phyloP scores from a whole-genome alignment of 1,140 invertebrate genomes.

The Drosophila burlai region DNA sequence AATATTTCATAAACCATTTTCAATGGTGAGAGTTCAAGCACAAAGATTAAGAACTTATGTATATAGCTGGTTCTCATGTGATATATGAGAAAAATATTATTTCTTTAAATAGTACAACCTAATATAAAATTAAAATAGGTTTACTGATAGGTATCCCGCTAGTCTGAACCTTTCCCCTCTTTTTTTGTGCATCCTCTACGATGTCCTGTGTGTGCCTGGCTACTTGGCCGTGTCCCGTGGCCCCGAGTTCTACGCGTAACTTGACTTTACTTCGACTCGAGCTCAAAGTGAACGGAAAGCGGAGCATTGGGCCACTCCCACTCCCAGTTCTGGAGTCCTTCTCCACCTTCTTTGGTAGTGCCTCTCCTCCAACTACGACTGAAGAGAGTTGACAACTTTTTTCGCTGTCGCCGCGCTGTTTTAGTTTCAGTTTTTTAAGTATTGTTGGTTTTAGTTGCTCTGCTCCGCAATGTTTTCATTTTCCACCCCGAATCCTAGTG shows the following conservation, averaged over 20 bases:
- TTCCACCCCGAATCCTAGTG: slow-evolving; percentile 11
- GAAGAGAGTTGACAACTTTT: slow-evolving; percentile 77
- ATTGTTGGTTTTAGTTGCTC: slow-evolving; percentile 72
- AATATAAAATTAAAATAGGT: too few species aligned
- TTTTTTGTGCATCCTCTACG: background rate
- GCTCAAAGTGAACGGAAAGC: slow-evolving; percentile 53
- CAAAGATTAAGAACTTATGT: background rate
- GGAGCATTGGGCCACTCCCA: slow-evolving; percentile 23
- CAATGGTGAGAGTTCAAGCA: background rate
- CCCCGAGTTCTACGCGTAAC: slow-evolving; percentile 67
- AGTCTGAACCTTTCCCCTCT: background rate
- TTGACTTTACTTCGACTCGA: slow-evolving; percentile 59
- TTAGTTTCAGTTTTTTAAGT: slow-evolving; percentile 77
- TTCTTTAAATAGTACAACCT: too few species aligned
- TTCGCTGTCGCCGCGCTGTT: slow-evolving; percentile 60
- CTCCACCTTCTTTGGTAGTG: slow-evolving; percentile 10
- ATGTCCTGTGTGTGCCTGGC: slow-evolving; percentile 44
- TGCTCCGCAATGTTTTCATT: slow-evolving; percentile 54
- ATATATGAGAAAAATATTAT: too few species aligned
- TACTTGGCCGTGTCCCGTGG: slow-evolving; percentile 46
- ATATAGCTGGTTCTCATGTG: too few species aligned
- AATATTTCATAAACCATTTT: background rate
- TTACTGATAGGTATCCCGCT: background rate
- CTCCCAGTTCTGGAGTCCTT: background rate
- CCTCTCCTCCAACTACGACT: slow-evolving; percentile 16